Base-by-base conservation (phyloP, 2,113 vertebrate genomes). In the Mastomys natalensis region DNA sequence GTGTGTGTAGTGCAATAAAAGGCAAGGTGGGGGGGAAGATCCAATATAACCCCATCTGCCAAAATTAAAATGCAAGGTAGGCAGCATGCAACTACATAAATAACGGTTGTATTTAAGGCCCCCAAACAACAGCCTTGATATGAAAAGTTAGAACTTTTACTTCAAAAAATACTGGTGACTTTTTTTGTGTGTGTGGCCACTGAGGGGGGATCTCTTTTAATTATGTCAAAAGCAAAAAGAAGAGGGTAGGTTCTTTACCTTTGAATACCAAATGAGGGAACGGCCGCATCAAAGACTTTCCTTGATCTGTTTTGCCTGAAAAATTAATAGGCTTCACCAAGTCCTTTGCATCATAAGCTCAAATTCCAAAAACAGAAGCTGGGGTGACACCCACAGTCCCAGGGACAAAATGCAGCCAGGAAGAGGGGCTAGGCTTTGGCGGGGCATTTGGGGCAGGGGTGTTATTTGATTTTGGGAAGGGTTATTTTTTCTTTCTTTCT, bases 331-430 rank as follows among this genome's bases (percentile, higher is more conserved):
- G 96, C 86, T 96, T 97, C 92, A 87, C 96, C 81, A 89, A 97
- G 92, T 62, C 70, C 91, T 92, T 74, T 45, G 60, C 82, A 64
- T 45, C 34, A n/a, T 0, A 72, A 82, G 43, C 89, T 85, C n/a
- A 72, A 76, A 58, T 24, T 13, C 64, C 93, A 89, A 96, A 97
- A 80, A 51, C 97, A 93, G 96, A 97, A 74, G 97, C 97, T 87
- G 81, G 81, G 92, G 97, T 97, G 98, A 98, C 98, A 98, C 98
- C 98, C 96, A 95, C 98, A 92, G 99, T 94, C 95, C 76, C 58
- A 6, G 29, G 62, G 68, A 93, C 66, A 89, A 97, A 99, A 37
- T 95, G 98, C 99, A 98, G 96, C 88, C 21, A 34, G 40, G 72
- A 26, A 53, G 73, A n/a, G 53, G 84, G 58, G 37, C 3, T 21